These are phyloP conservation scores for Hartigia nigra DNA, from an alignment of 2,888 invertebrate genomes.

Conservation along the genomic window DNA sequence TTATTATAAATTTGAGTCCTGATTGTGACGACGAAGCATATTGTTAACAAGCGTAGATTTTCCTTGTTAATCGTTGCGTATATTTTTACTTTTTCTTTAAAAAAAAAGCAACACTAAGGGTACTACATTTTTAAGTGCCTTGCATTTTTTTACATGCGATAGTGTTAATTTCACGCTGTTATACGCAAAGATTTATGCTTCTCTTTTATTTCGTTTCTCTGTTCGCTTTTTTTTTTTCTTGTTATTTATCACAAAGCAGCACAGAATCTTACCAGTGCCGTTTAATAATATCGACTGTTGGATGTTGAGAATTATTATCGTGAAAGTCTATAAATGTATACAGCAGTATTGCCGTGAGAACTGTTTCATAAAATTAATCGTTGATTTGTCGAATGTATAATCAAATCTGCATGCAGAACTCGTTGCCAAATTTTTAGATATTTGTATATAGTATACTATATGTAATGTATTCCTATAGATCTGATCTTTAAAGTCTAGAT, in stretches of 20 bases:
- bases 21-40: background rate
- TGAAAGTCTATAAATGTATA: background rate
- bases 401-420: constrained; percentile 28
- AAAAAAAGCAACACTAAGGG: background rate
- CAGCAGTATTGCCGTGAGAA: background rate
- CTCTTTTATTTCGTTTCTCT: background rate
- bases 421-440: constrained; percentile 37
- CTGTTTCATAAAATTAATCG: constrained; percentile 4
- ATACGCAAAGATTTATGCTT: background rate
- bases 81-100: background rate
- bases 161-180: background rate
- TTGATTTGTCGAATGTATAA: constrained; percentile 31
- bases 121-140: background rate
- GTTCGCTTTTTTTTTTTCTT: background rate
- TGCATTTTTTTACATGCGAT: background rate
- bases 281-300: background rate
- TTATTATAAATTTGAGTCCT: background rate
- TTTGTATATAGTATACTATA: constrained; percentile 26
- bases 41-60: background rate
- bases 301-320: background rate
- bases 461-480: background rate
- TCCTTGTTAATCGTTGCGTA: background rate
- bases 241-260: background rate
- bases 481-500: background rate
- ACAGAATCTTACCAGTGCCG: background rate